phyloP scores from a whole-genome alignment of 2,113 vertebrate species.

The Capreolus pygargus region DNA sequence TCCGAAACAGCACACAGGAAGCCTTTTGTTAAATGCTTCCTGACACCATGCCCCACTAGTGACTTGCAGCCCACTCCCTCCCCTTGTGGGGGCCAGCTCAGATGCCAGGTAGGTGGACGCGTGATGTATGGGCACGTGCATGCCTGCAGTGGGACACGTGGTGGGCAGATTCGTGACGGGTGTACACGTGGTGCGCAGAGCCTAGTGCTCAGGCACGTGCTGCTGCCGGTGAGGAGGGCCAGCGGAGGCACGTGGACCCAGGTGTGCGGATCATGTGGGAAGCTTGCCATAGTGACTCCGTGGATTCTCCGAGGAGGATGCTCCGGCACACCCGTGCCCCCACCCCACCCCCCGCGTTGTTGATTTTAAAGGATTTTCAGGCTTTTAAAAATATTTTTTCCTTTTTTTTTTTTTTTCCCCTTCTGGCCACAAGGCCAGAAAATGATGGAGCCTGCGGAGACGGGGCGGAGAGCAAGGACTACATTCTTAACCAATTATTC shows the following conservation, averaged over 20 bases:
- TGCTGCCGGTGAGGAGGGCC: background rate
- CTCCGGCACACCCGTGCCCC: rapidly evolving
- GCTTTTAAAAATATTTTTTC: background rate
- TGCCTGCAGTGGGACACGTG: background rate
- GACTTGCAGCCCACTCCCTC: background rate
- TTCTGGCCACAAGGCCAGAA: background rate
- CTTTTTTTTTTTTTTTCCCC: background rate
- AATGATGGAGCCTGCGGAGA: background rate
- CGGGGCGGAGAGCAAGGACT: background rate
- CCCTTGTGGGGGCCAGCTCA: background rate
- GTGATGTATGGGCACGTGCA: background rate
- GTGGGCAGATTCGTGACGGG: too few relatives aligned
- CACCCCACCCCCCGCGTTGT: rapidly evolving
- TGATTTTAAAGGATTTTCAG: background rate
- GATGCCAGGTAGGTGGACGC: rapidly evolving
- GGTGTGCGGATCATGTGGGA: background rate
- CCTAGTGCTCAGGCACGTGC: background rate
- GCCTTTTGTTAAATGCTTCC: too few relatives aligned
- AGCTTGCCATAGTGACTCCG: constrained; percentile 11
- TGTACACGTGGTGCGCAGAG: background rate
- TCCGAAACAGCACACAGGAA: too few relatives aligned
- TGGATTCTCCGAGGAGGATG: background rate
- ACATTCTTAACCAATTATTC: background rate
- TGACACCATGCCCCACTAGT: too few relatives aligned
- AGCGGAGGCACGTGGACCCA: background rate